Conservation (phyloP, 2,888 invertebrate genomes). For the Lumbricus terrestris region DNA sequence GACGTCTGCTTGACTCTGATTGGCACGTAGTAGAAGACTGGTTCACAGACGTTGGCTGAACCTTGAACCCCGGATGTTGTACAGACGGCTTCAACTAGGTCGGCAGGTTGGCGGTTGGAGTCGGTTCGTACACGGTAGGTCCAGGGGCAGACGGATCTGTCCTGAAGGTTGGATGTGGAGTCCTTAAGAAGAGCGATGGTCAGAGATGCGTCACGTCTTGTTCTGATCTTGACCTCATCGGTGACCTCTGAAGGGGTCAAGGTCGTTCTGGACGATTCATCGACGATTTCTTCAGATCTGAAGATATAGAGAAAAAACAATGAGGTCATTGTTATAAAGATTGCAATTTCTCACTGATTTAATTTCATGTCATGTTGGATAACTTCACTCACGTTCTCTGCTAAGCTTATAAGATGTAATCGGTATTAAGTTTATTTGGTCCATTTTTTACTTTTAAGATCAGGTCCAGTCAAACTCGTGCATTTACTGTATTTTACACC, state of each 20-base stretch:
- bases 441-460: no score
- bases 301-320: no score
- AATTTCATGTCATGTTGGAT: no score
- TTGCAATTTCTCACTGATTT: no score
- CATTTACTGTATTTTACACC: no score
- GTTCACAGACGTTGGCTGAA: not conserved
- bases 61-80: not conserved
- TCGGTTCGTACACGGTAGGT: not conserved
- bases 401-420: no score
- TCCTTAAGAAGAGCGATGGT: not conserved
- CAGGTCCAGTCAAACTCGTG: no score
- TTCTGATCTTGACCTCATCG: not conserved
- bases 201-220: not conserved
- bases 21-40: not conserved
- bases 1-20: not conserved
- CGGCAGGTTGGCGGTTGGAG: not conserved
- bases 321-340: no score
- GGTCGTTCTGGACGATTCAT: not conserved
- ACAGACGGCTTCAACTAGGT: not conserved
- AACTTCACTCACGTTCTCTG: no score
- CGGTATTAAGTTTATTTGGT: no score
- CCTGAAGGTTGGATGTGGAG: conserved; percentile 7
- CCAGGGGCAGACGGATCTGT: conserved; percentile 13
- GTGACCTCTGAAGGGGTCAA: not conserved
- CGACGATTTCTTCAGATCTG: not conserved